Evolutionary conservation across 2,797 vertebrate species (phyloP).

Genomic region (Chaenodraco wilsoni): DNA sequence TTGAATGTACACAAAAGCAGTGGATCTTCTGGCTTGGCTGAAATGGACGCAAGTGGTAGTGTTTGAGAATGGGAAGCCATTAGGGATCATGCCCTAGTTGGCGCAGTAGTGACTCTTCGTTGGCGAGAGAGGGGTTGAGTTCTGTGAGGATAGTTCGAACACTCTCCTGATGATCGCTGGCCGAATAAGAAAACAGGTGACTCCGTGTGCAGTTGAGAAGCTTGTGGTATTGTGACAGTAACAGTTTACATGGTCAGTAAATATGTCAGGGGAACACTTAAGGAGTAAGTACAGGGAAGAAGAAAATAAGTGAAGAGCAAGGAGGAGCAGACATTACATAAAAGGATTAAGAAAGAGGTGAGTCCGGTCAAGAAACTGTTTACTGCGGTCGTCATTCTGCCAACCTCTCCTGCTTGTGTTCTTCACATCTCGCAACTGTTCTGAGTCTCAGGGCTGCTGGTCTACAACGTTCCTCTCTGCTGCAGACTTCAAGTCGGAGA

Average conservation of each 20-base stretch:
- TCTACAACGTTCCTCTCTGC: constrained; percentile 15
- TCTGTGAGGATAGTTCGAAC: background rate
- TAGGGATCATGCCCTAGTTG: background rate
- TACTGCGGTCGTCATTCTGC: constrained; percentile 2
- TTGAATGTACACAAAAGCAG: background rate
- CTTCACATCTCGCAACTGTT: background rate
- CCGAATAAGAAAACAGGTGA: background rate
- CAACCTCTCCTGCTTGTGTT: background rate
- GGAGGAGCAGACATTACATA: background rate
- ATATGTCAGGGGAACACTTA: background rate
- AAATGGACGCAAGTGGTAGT: background rate
- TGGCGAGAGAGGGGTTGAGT: background rate
- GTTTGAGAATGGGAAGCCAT: background rate
- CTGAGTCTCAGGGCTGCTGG: constrained; percentile 11
- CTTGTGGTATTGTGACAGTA: background rate
- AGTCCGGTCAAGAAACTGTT: constrained; percentile 13
- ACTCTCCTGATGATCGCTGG: background rate
- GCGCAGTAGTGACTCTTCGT: background rate
- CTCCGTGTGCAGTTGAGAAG: background rate
- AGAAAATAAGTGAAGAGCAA: background rate
- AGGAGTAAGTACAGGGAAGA: background rate
- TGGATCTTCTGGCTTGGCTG: background rate
- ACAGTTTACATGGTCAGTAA: background rate
- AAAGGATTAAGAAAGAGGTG: constrained; percentile 18
- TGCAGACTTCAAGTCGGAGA: constrained; percentile 13